Percentiles rank a stretch among this genome's conserved stretches.
phyloP scores from a whole-genome alignment of 2,113 vertebrate species.

The Hydropotes inermis region DNA sequence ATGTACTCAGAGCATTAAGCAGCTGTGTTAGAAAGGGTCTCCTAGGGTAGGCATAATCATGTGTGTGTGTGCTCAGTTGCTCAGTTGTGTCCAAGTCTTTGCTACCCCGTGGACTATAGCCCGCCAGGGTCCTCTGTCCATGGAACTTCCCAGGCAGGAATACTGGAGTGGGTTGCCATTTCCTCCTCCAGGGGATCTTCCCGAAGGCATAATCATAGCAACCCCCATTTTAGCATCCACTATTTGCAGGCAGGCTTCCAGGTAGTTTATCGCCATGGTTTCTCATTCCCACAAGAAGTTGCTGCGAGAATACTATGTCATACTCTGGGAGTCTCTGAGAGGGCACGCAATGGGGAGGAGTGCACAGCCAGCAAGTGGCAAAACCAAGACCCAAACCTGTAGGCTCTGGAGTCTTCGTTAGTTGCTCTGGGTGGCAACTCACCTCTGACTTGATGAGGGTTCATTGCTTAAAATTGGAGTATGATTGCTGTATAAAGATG shows the following conservation, averaged over 20 bases:
- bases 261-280: neutral
- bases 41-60: neutral
- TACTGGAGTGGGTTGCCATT: neutral
- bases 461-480: neutral
- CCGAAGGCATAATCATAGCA: fast-evolving
- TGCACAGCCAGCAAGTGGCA: neutral
- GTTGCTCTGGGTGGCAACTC: neutral
- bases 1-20: neutral
- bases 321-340: neutral
- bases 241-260: neutral
- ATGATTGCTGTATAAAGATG: neutral
- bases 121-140: neutral
- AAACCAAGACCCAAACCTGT: neutral
- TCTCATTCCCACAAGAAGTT: neutral
- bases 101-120: neutral
- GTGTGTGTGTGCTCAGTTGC: neutral
- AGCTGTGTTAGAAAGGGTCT: neutral
- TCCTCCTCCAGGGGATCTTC: neutral
- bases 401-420: neutral
- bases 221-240: neutral
- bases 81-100: neutral
- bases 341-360: fast-evolving
- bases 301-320: neutral
- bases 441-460: neutral
- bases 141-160: neutral